These are phyloP conservation scores for Halichondria panicea DNA, from an alignment of 37 sponge, comb jelly and placozoan species.

Conservation along the genomic window DNA sequence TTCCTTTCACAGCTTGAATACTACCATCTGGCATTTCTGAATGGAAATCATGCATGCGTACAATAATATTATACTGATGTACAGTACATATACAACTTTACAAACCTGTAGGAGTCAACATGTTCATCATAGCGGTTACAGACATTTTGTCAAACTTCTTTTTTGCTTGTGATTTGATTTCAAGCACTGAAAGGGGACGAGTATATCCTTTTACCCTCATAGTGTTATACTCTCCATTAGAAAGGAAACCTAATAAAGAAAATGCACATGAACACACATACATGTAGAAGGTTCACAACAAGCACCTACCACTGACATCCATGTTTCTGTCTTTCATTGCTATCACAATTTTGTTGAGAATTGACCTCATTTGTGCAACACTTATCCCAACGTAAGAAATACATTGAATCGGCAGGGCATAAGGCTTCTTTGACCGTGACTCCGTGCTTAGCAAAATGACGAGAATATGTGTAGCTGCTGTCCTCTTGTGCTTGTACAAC, in stretches of 20 bases:
- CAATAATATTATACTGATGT: neutral
- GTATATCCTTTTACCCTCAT: neutral
- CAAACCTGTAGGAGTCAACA: constrained; percentile 5
- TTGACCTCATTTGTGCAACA: neutral
- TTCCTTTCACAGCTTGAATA: neutral
- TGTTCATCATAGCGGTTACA: neutral
- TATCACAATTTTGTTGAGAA: neutral
- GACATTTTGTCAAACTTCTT: neutral
- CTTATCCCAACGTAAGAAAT: neutral
- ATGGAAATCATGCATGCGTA: neutral
- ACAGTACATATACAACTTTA: neutral
- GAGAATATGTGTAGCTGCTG: constrained; percentile 35
- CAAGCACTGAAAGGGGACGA: constrained; percentile 15
- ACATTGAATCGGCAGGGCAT: constrained; percentile 41
- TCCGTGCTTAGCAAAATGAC: constrained; percentile 42
- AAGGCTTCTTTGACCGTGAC: constrained; percentile 23
- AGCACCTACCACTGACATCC: constrained; percentile 3
- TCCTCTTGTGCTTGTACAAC: constrained; percentile 16
- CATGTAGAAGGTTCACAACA: neutral
- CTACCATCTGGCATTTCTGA: constrained; percentile 1
- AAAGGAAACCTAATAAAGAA: constrained; percentile 6
- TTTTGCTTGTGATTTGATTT: constrained; percentile 11
- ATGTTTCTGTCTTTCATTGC: constrained; percentile 8
- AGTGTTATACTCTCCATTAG: constrained; percentile 28
- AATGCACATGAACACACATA: neutral